Base-by-base conservation (phyloP, 2,888 invertebrate species). In the Eurytoma adleriae region DNA sequence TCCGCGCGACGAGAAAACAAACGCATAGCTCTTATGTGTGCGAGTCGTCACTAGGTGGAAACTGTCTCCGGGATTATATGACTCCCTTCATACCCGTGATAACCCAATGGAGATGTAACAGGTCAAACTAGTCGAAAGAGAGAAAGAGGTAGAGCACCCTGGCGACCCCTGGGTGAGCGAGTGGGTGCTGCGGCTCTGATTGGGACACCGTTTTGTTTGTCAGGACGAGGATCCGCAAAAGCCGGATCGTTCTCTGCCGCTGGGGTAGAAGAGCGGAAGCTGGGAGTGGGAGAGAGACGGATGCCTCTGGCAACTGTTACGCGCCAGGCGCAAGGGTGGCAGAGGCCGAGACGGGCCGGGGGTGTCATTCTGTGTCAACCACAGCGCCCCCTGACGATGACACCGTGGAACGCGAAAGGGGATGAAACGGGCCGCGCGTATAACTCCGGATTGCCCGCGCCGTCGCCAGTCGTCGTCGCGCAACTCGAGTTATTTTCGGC, bases 341-440 rank as follows among this genome's bases (percentile, higher is more conserved):
- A 68, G 75, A 80, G 61, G 67, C 30, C 57, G 81, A 75, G 76
- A 77, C 24, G 64, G 30, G 64, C 40, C 50, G 82, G 83, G 89
- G 87, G 89, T 89, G 89, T 89, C 89, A 88, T 89, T 88, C 87
- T 85, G 88, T 90, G 90, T 90, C 90, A 90, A 89, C 89, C 88
- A 83, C 90, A 90, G 90, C 87, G 88, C 89, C 90, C 90, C 89
- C 90, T 90, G 90, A 89, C 89, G 89, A 90, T 90, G 90, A 90
- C 90, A 90, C 88, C 87, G 87, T 84, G 12, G 86, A 87, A 90
- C 89, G 89, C 86, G 88, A 88, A 90, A 90, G 89, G 90, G 90
- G 90, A 87, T 86, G 88, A 87, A 87, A 86, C 87, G 85, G 84
- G 84, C 84, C 86, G 56, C 85, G 86, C 85, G 87, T 85, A 85